Base-by-base conservation (phyloP, 2,888 invertebrate species). In the Campopleginae sp. region DNA sequence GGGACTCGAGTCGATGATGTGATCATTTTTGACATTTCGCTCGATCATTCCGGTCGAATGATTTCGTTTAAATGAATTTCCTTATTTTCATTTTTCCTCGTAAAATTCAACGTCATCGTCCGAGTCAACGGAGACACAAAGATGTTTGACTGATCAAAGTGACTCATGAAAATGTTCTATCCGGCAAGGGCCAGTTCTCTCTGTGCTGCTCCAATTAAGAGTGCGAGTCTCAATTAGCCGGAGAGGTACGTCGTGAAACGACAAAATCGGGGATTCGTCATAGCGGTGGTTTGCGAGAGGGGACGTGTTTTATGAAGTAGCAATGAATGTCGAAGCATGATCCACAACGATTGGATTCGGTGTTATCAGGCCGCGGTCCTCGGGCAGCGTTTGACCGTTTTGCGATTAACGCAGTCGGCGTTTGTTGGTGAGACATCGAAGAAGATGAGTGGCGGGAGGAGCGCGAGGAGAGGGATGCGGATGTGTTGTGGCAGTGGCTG, bases 381-480 rank as follows among this genome's bases (percentile, higher is more conserved):
- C 54, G 23, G 12, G 54, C 12, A 58, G 58, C 58, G 27, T 58
- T 58, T 58, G 58, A 27, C 58, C 58, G 58, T 58, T 58, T 58
- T 23, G 58, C 58, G 27, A 58, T 58, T 58, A 27, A 58, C 14
- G 58, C 27, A 27, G 58, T 14, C 58, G 58, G 58, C 58, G 58
- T 1, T 12, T 27, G 27, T 27, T 27, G 6, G 27, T 27, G 27
- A 42, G 68, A 44, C 58, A 27, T 58, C 58, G 14, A 58, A 58
- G 58, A 58, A 4, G 27, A 58, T 27, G 27, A 27, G 27, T 3
- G 12, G 54, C 14, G 54, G 8, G 23, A 54, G 54, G 27, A 10
- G 19, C 23, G 23, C 8, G 23, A 58, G 27, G 58, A 27, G 14
- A 23, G 58, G 58, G 58, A 27, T 5, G 58, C 14, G 27, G 27